These are phyloP conservation scores for Drosophila kikkawai DNA, from an alignment of 1,140 invertebrate genomes.

Conservation along the genomic window DNA sequence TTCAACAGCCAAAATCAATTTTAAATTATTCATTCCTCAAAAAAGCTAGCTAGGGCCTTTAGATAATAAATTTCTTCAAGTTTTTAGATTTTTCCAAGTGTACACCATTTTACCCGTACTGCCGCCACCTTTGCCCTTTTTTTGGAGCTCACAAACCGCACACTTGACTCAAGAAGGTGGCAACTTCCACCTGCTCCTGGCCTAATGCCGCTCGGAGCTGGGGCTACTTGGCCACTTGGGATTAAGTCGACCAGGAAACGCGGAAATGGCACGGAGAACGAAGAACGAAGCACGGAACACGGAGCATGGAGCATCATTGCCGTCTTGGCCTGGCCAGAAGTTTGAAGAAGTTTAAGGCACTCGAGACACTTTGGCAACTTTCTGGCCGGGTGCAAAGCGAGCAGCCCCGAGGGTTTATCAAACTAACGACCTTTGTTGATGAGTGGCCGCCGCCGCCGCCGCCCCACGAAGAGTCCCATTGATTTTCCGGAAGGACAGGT, in stretches of 20 bases:
- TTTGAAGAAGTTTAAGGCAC: constrained; percentile 72
- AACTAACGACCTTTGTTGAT: constrained; percentile 69
- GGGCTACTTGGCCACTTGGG: constrained; percentile 52
- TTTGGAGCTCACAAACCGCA: constrained; percentile 62
- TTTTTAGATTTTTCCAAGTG: neutral
- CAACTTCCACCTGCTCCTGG: constrained; percentile 48
- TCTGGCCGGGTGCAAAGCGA: constrained; percentile 48
- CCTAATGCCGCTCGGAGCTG: constrained; percentile 25
- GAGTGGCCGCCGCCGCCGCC: constrained; percentile 27
- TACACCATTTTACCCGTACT: neutral
- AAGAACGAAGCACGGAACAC: constrained; percentile 33
- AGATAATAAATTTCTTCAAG: neutral
- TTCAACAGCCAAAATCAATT: neutral
- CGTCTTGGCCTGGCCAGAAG: constrained; percentile 53
- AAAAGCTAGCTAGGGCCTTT: neutral
- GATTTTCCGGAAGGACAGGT: constrained; percentile 49
- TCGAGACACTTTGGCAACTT: constrained; percentile 81
- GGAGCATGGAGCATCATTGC: constrained; percentile 34
- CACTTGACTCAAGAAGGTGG: constrained; percentile 76
- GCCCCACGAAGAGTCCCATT: constrained; percentile 37
- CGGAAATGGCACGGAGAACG: constrained; percentile 60
- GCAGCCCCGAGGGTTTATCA: constrained; percentile 50
- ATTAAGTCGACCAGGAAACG: constrained; percentile 71
- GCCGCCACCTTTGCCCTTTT: constrained; percentile 49
- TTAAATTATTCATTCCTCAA: neutral